Percentiles rank a stretch among this genome's conserved stretches.
These are phyloP conservation scores for Subanguina moxae DNA, from an alignment of 1,140 invertebrate species.

Conservation along the genomic window DNA sequence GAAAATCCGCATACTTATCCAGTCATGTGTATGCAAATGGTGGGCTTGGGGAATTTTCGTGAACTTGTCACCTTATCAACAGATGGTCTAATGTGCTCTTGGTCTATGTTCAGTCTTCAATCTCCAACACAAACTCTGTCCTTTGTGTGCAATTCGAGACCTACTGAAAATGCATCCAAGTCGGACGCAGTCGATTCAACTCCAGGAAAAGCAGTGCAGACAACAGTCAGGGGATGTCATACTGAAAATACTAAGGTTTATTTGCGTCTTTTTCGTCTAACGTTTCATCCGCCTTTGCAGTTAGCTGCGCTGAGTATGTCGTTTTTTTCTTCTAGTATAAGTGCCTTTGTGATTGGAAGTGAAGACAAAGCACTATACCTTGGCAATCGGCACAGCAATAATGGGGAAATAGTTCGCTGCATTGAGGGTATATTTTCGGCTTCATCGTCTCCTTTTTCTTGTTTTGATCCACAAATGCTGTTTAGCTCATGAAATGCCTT, in stretches of 20 bases:
- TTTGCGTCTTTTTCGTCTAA: background rate
- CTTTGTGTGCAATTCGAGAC: background rate
- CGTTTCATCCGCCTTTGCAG: background rate
- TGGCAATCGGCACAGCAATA: conserved; percentile 76
- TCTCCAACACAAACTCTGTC: conserved; percentile 71
- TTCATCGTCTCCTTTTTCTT: no score
- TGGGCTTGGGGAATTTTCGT: conserved; percentile 96
- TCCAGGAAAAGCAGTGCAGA: background rate
- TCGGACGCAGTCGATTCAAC: background rate
- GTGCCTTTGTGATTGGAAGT: conserved; percentile 92
- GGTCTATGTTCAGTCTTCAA: conserved; percentile 96
- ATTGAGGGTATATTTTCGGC: conserved; percentile 67
- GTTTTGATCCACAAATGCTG: conserved; percentile 58
- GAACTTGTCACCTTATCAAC: conserved; percentile 96
- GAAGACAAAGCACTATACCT: conserved; percentile 92
- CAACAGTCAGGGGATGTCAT: no score
- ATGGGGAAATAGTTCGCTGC: conserved; percentile 65
- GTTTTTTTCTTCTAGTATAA: conserved; percentile 85
- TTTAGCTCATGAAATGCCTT: conserved; percentile 74
- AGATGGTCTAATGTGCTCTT: conserved; percentile 92
- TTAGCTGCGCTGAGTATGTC: conserved; percentile 27
- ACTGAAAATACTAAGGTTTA: background rate
- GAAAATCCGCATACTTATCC: conserved; percentile 94
- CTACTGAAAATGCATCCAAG: conserved; percentile 30
- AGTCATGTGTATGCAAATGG: conserved; percentile 90